A percentile compares a stretch with the other conserved stretches of the same genome.
Evolutionary conservation across 1,140 invertebrate genomes (phyloP).

Genomic region (Microvelia longipes): DNA sequence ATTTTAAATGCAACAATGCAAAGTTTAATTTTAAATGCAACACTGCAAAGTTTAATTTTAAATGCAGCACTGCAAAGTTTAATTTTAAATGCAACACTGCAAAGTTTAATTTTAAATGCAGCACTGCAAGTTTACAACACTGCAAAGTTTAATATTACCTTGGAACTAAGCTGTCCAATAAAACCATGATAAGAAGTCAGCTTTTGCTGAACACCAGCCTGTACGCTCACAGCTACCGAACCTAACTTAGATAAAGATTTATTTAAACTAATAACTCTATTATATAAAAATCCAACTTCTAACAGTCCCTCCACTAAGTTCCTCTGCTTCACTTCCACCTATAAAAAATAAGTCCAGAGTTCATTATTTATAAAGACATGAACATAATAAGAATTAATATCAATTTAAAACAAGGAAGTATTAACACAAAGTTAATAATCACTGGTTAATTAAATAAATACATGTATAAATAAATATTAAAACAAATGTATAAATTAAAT

Average conservation of each 20-base stretch:
- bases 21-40: too few species aligned
- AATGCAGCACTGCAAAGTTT: too few species aligned
- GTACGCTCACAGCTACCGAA: constrained; percentile 69
- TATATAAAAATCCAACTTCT: constrained; percentile 76
- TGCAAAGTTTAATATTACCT: constrained; percentile 12
- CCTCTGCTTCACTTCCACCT: constrained; percentile 13
- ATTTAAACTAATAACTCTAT: constrained; percentile 53
- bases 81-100: too few species aligned
- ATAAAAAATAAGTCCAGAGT: background rate
- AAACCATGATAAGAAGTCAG: constrained; percentile 75
- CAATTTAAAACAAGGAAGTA: too few species aligned
- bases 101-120: too few species aligned
- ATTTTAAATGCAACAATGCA: too few species aligned
- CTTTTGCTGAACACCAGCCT: constrained; percentile 67
- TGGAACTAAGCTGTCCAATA: constrained; percentile 60
- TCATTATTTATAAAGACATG: background rate
- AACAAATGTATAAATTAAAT: too few species aligned
- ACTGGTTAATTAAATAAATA: too few species aligned
- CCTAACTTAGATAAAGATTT: constrained; percentile 52
- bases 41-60: too few species aligned
- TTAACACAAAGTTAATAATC: too few species aligned
- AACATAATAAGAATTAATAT: background rate
- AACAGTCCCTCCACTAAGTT: constrained; percentile 41
- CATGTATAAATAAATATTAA: too few species aligned
- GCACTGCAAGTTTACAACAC: too few species aligned